Conservation (phyloP, 2,797 vertebrate species). For the Stomatorhinus walkeri region DNA sequence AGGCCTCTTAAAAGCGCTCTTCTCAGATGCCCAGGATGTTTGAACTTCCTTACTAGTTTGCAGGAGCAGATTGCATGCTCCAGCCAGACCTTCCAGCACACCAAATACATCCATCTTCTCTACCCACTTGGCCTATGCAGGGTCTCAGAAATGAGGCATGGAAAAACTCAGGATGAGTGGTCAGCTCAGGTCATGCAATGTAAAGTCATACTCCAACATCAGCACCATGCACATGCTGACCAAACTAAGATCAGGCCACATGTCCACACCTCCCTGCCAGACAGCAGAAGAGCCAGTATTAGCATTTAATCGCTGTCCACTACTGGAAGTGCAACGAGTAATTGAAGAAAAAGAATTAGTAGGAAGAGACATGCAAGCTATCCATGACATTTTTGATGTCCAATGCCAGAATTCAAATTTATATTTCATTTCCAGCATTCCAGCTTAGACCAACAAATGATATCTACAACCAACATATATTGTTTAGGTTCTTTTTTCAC, state of each 20-base stretch:
- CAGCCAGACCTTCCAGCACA: neutral
- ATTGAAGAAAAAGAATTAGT: neutral
- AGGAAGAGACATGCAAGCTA: neutral
- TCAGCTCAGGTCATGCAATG: neutral
- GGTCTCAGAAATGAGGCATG: neutral
- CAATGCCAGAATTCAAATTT: neutral
- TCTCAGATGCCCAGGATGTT: neutral
- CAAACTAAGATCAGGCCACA: neutral
- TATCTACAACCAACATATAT: neutral
- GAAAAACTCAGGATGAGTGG: neutral
- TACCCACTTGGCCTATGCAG: neutral
- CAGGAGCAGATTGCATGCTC: neutral
- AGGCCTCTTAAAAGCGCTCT: neutral
- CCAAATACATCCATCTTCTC: neutral
- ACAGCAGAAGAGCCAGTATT: neutral
- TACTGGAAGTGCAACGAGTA: neutral
- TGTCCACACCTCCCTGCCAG: neutral
- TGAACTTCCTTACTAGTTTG: neutral
- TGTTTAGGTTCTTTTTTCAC: neutral
- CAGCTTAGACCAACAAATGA: neutral
- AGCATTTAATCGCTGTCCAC: neutral
- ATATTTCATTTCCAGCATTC: neutral
- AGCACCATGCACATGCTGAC: neutral
- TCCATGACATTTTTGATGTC: neutral
- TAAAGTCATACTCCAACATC: neutral